phyloP scores from a whole-genome alignment of 2,113 vertebrate species.

The Pipa parva region DNA sequence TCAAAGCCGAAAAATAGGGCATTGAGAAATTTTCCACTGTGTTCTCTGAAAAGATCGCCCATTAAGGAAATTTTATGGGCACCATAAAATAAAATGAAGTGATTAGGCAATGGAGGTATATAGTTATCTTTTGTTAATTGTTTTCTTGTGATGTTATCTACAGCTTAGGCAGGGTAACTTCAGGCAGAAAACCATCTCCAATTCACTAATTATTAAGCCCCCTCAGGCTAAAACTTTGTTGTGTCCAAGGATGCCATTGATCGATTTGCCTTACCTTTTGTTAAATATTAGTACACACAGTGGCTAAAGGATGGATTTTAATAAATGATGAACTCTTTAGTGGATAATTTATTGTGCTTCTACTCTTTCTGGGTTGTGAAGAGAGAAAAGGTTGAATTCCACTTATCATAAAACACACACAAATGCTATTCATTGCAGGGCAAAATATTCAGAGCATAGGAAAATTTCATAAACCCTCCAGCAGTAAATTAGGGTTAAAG shows the following conservation, averaged over 20 bases:
- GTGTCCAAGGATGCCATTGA: too few species aligned
- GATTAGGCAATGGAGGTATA: not conserved
- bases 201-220: conserved; percentile 14
- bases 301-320: too few species aligned
- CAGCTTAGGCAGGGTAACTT: conserved; percentile 1
- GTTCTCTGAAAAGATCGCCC: conserved; percentile 10
- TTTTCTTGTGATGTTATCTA: conserved; percentile 9
- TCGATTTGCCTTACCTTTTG: too few species aligned
- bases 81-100: conserved; percentile 2
- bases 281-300: too few species aligned
- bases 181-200: conserved; percentile 1
- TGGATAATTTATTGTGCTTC: too few species aligned
- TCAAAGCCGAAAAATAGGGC: conserved; percentile 26
- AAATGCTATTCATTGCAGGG: not conserved
- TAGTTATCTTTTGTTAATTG: conserved; percentile 15
- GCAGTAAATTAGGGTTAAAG: conserved; percentile 4
- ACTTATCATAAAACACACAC: too few species aligned
- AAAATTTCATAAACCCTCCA: conserved; percentile 3
- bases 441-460: not conserved
- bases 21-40: not conserved
- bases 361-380: too few species aligned
- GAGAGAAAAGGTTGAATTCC: too few species aligned
- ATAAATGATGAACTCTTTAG: too few species aligned
- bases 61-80: conserved; percentile 1
- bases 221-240: not conserved